Evolutionary conservation across 2,113 vertebrate species (phyloP), one percentile per base, ranked within the genome.

Genomic region (Dicaeum eximium): DNA sequence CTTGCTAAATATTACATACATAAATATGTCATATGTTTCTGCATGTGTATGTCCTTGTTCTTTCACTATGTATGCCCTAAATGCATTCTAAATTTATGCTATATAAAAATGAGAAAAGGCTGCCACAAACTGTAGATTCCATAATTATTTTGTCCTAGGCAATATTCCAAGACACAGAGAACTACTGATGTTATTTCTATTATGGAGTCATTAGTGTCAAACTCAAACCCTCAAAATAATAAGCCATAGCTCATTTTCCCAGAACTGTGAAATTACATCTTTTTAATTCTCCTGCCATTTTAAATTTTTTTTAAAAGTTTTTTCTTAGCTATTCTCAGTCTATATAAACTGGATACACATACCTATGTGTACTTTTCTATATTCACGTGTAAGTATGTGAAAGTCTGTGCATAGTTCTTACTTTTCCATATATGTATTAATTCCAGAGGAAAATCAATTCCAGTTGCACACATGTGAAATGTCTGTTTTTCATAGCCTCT

Each of bases 401-500:
- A 64, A 87, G 25, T 38, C 66, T 60, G 33, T 73, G 35, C 47
- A 67, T 42, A 74, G 61, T 44, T 87, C 48, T 81, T 91, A 35
- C 33, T 91, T 95, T 90, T 95, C 78, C 57, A 89, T 47, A 42
- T 25, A 77, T 67, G 25, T 57, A 70, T 84, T 87, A 71, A 81
- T 90, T 90, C 81, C 88, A 95, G 65, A 85, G 48, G 85, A 95
- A 91, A 93, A 93, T 81, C n/a, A 79, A 9, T 81, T 61, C n/a
- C 61, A 93, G 57, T 81, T 89, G 38, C 61, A 74, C 74, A 87
- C 57, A 64, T 10, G 28, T 10, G 0, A 67, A 91, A 93, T 37
- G 10, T 87, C 93, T 96, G 65, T 79, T 96, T 96, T 96, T 77
- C 84, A 79, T 87, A 90, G 84, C 9, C 53, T 67, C 38, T 81